Conservation (phyloP, 2,113 vertebrate genomes). For the Crotalus helleri region DNA sequence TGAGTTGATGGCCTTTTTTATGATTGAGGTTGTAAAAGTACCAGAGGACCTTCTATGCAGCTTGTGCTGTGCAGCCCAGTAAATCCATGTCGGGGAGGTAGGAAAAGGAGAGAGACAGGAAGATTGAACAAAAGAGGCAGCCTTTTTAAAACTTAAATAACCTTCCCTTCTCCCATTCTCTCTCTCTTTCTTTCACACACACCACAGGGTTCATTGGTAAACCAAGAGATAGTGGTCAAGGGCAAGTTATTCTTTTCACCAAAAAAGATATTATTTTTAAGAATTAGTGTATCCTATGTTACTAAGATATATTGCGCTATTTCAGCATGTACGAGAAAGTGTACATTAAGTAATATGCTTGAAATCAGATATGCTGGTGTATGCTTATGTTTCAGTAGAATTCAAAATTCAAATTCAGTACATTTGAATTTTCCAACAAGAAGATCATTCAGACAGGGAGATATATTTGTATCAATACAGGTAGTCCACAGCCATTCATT, state of each 20-base stretch:
- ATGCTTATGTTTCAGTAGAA: background rate
- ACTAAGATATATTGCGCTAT: background rate
- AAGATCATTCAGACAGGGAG: too few species aligned
- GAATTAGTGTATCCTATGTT: background rate
- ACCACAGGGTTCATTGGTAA: background rate
- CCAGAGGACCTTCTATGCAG: background rate
- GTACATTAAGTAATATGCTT: background rate
- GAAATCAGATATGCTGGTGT: background rate
- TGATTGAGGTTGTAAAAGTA: slow-evolving; percentile 8
- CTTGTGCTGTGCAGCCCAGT: background rate
- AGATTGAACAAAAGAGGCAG: background rate
- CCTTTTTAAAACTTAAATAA: background rate
- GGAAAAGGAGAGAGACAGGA: background rate
- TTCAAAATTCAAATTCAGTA: background rate
- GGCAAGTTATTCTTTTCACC: background rate
- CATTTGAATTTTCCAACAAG: background rate
- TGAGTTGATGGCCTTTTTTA: slow-evolving; percentile 35
- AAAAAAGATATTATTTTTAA: background rate
- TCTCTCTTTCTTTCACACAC: background rate
- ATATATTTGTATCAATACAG: too few species aligned
- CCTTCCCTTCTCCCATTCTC: background rate
- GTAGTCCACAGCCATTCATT: too few species aligned
- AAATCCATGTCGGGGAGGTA: background rate
- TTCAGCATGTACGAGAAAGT: background rate
- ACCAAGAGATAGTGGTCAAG: background rate